Base-by-base conservation (phyloP, 2,113 vertebrate species). In the western clawed frog (Xenopus tropicalis) region DNA sequence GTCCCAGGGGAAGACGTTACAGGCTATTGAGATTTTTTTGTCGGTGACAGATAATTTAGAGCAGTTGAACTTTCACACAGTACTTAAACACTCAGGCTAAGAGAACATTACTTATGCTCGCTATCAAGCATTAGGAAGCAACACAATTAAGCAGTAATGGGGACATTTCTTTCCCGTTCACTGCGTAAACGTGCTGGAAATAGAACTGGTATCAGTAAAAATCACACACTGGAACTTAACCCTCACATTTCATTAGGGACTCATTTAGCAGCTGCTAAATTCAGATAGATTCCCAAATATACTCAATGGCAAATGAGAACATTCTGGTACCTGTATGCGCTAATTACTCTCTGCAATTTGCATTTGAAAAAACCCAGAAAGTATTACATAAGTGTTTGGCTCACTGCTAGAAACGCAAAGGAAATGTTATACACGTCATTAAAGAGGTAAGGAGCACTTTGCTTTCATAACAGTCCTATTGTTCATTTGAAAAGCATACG, bases 1-100 rank as follows among this genome's bases (percentile, higher is more conserved):
- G 62, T 16, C 46, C 48, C 17, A 51, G 6, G 46, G 62, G 19
- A 73, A 44, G 43, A 58, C 71, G 51, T 73, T 63, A 66, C 25
- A 24, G 19, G 43, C 63, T 66, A n/a, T 72, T 13, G 25, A 43
- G 16, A 29, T 48, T 48, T 44, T 48, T 56, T 37, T 52, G 25
- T 19, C 23, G n/a, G 9, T 68, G 65, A 67, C n/a, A 42, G 56
- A 67, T 54, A 61, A 21, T 61, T 61, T 51, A 17, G 14, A 74
- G 21, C 72, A 74, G 72, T 54, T 74, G 64, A 67, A 74, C 19
- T 61, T 73, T 68, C 59, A 74, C 72, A 61, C 72, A 67, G 63
- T 46, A 74, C 72, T 67, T 56, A 74, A 74, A 67, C 63, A 74
- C 72, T 74, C 19, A 29, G 17, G 42, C 54, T 68, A 59, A 24